These are phyloP conservation scores for Rhyacophila brunnea DNA, from an alignment of 1,140 invertebrate genomes.

Conservation along the genomic window DNA sequence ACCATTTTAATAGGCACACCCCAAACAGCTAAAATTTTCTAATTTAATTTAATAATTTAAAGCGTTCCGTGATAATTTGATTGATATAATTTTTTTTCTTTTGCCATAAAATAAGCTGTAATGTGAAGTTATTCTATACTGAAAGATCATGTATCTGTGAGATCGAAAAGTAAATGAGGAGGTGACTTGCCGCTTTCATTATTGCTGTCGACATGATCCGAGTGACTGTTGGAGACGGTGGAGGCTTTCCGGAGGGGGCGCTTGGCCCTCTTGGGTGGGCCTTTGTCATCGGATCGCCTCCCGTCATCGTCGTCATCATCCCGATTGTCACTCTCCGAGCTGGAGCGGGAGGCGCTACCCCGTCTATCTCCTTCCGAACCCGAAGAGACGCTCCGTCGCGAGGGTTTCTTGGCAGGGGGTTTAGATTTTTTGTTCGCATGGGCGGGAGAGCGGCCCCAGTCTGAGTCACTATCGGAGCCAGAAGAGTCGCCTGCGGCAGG, in stretches of 20 bases:
- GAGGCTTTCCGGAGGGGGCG: constrained; percentile 3
- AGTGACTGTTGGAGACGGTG: constrained; percentile 9
- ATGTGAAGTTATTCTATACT: no score
- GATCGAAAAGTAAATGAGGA: no score
- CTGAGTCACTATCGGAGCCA: background rate
- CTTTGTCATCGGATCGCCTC: constrained; percentile 6
- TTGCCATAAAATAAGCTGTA: no score
- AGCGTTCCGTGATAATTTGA: no score
- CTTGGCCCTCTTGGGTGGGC: background rate
- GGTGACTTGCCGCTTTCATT: background rate
- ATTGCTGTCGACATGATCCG: constrained; percentile 11
- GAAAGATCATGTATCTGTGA: no score
- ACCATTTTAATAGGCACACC: no score
- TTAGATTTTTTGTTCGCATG: constrained; percentile 38
- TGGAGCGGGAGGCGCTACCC: background rate
- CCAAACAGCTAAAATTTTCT: no score
- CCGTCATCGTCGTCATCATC: constrained; percentile 25
- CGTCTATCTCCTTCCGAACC: constrained; percentile 43
- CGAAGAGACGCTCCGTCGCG: constrained; percentile 52
- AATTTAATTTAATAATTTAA: no score
- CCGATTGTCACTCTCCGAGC: no score
- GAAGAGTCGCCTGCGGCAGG: constrained; percentile 36
- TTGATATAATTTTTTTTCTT: no score
- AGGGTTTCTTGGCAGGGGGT: constrained; percentile 40
- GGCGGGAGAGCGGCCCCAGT: background rate